A percentile compares a stretch with the other conserved stretches of the same genome.
phyloP scores from a whole-genome alignment of 2,797 vertebrate species.

The Tinamus major region DNA sequence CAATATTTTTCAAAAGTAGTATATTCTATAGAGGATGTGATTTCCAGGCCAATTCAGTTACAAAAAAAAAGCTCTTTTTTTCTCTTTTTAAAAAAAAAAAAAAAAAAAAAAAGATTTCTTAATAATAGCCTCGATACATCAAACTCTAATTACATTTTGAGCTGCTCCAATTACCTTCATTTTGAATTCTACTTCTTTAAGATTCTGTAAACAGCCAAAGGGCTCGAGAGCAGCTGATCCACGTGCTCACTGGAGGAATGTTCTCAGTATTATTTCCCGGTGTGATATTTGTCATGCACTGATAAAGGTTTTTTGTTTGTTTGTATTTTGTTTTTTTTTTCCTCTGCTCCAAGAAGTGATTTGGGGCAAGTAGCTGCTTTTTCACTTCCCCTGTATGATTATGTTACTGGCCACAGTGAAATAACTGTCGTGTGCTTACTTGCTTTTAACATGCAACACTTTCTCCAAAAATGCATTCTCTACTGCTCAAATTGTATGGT shows the following conservation, averaged over 20 bases:
- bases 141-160: background rate
- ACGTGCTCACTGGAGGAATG: background rate
- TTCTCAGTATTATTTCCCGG: background rate
- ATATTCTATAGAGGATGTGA: background rate
- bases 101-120: background rate
- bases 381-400: background rate
- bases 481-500: background rate
- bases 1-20: background rate
- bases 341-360: background rate
- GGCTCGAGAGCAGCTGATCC: background rate
- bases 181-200: too few relatives aligned
- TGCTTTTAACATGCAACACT: background rate
- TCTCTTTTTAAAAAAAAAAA: too few relatives aligned
- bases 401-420: background rate
- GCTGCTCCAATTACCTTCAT: background rate
- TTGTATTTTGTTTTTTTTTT: background rate
- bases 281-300: background rate
- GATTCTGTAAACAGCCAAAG: background rate
- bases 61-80: background rate
- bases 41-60: background rate
- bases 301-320: background rate
- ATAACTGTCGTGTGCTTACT: background rate
- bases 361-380: background rate
- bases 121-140: background rate
- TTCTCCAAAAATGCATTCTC: accelerated